Percentiles rank a stretch among this genome's conserved stretches.
These are phyloP conservation scores for Neuroscelio doddi DNA, from an alignment of 2,888 invertebrate genomes.

Conservation along the genomic window DNA sequence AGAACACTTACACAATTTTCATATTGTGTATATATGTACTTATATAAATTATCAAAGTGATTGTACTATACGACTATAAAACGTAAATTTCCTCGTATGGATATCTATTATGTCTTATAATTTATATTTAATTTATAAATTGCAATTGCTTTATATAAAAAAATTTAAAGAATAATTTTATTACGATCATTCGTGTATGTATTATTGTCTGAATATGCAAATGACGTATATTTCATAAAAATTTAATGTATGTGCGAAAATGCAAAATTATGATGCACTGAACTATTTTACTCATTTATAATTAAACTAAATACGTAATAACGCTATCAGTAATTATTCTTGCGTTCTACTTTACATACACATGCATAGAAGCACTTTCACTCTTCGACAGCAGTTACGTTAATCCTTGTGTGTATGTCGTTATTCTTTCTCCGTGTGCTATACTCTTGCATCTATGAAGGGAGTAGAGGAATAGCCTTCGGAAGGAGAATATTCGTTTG, in stretches of 20 bases:
- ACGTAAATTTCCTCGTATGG: too few species aligned
- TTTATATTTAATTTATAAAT: too few species aligned
- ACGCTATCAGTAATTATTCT: conserved; percentile 41
- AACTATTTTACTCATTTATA: conserved; percentile 25
- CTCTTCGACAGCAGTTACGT: conserved; percentile 70
- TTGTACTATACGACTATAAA: too few species aligned
- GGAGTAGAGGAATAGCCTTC: conserved; percentile 18
- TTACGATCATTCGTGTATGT: too few species aligned
- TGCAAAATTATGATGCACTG: conserved; percentile 20
- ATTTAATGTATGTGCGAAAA: conserved; percentile 28
- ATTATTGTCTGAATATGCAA: neutral
- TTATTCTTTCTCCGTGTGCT: conserved; percentile 49
- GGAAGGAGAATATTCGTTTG: conserved; percentile 27
- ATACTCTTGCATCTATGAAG: neutral
- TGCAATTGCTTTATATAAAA: too few species aligned
- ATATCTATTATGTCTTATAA: too few species aligned
- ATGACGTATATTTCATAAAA: conserved; percentile 28
- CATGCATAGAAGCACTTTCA: conserved; percentile 62
- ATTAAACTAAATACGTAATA: conserved; percentile 44
- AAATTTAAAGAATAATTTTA: too few species aligned
- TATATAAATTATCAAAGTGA: too few species aligned
- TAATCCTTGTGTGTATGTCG: conserved; percentile 57
- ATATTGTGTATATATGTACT: too few species aligned
- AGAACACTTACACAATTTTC: too few species aligned
- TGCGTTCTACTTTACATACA: conserved; percentile 42